Base-by-base conservation (phyloP, 2,797 vertebrate genomes). In the Jordanella pulchra region DNA sequence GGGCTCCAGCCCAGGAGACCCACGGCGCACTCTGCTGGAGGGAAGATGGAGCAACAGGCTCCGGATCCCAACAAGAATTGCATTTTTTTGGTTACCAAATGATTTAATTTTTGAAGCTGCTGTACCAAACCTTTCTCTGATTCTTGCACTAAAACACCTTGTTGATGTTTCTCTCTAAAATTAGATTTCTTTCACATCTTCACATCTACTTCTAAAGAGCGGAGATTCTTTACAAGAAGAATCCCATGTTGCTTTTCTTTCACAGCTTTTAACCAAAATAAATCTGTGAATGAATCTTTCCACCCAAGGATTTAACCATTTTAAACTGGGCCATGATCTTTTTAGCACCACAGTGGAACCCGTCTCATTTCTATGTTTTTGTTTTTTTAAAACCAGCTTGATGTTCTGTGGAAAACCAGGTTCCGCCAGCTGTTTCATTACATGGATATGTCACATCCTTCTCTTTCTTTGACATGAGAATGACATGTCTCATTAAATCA, bases 211-310 rank as follows among this genome's bases (percentile, higher is more conserved):
- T 82, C 60, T 71, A 73, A 86, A 71, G 67, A 28, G 69, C 73
- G 48, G 72, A 44, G 51, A 47, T 73, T 73, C 77, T 69, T 75
- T 54, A 63, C 61, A 65, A 27, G 23, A 65, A 7, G 14, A 86
- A 85, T 63, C 84, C 77, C 58, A 63, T 54, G 1, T 73, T 74
- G 84, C 77, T 76, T 82, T 73, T 66, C 55, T 53, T 35, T 39
- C 75, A 7, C 48, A 61, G 76, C 75, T 75, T 6, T 28, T 68
- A 76, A 75, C 21, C 48, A 65, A 65, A 79, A 68, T 42, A 75
- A 78, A 76, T 66, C 60, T 73, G 72, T 47, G 55, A 82, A 78
- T 75, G 73, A 76, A 63, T 63, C 80, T 74, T 75, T 63, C 51
- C 10, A 60, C 56, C 64, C 50, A 23, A 69, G 53, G 47, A 21